Evolutionary conservation across 2,888 invertebrate species (phyloP).

Genomic region (Hedya salicella): DNA sequence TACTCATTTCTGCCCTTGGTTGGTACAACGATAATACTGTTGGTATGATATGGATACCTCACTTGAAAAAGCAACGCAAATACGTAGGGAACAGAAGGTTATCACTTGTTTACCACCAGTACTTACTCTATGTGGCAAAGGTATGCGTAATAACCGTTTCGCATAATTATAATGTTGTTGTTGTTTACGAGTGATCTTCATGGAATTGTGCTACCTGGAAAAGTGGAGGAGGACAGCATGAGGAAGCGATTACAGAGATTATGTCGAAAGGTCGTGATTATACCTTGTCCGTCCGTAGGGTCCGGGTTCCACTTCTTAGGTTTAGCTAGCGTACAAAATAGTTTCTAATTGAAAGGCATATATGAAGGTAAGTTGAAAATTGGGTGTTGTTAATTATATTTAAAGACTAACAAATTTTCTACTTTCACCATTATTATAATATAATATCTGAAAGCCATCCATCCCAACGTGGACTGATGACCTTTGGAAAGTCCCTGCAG

Average conservation of each 20-base stretch:
- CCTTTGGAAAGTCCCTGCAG: no score
- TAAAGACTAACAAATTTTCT: no score
- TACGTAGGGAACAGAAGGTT: not conserved
- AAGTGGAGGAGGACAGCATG: not conserved
- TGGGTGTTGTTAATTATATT: no score
- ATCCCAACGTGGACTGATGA: no score
- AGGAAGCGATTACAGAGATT: slow-evolving; percentile 29
- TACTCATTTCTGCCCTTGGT: no score
- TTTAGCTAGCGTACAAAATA: no score
- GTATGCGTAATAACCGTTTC: slow-evolving; percentile 14
- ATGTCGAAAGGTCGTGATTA: not conserved
- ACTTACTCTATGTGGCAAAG: slow-evolving; percentile 2
- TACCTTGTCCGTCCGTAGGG: not conserved
- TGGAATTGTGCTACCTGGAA: slow-evolving; percentile 31
- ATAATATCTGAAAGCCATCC: no score
- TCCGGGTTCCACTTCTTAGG: slow-evolving; percentile 2
- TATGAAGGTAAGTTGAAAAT: no score
- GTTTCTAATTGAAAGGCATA: no score
- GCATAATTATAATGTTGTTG: slow-evolving; percentile 34
- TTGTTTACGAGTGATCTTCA: slow-evolving; percentile 19
- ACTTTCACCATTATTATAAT: no score
- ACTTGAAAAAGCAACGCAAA: not conserved
- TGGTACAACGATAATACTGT: no score
- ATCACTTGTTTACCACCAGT: not conserved
- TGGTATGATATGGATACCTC: no score